Conservation (phyloP, 2,797 vertebrate species). For the Dipus sagitta region DNA sequence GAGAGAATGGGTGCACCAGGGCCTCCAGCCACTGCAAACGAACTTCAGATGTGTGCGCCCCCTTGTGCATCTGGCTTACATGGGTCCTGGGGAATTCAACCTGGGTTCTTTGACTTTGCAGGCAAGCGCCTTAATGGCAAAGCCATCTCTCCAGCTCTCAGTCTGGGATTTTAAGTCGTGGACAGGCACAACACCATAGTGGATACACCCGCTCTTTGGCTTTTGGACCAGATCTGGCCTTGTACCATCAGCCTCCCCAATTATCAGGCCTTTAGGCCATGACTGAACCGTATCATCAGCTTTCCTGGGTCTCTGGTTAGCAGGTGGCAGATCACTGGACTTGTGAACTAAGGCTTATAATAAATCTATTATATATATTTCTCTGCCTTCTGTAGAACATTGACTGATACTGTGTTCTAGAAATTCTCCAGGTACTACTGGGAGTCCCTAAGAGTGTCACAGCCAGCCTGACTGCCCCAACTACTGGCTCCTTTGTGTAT, state of each 20-base stretch:
- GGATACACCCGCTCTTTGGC: not conserved
- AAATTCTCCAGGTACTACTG: not conserved
- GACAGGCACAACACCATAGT: not conserved
- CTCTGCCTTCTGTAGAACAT: not conserved
- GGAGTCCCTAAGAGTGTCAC: not conserved
- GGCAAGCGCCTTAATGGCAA: no score
- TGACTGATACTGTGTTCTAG: not conserved
- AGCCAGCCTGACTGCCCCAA: not conserved
- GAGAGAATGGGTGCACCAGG: no score
- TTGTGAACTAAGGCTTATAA: no score
- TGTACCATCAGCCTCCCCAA: not conserved
- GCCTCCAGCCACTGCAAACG: no score
- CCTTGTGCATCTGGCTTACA: no score
- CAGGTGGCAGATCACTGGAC: not conserved
- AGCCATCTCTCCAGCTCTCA: no score
- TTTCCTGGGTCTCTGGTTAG: not conserved
- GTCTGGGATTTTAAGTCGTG: not conserved
- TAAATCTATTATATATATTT: not conserved
- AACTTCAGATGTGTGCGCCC: no score
- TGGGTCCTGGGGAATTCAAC: no score
- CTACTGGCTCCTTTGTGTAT: rapidly evolving
- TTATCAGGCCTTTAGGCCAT: not conserved
- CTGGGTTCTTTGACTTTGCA: no score
- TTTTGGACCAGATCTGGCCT: not conserved
- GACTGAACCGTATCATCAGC: not conserved